Evolutionary conservation across 2,888 invertebrate species (phyloP), one percentile per base, ranked within the genome.

Genomic region (Orchestes rusci): DNA sequence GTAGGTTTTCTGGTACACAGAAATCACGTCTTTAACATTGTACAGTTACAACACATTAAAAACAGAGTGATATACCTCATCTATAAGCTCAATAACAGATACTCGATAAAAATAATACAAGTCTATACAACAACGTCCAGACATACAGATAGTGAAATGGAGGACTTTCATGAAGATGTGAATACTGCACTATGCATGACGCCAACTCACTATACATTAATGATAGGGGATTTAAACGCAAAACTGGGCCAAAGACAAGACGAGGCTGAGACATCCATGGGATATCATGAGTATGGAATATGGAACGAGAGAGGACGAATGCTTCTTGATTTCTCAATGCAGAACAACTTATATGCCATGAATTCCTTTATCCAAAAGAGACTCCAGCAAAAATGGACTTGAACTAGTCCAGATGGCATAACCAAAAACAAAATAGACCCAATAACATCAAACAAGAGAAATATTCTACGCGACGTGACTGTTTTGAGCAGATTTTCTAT

Each of bases 391-490:
- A 36, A 36, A 16, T 36, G 27, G 36, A 36, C 33, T 12, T 33
- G 33, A 17, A 16, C 7, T n/a, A n/a, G n/a, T 13, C 30, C 30
- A 8, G 30, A 30, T 12, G 12, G 5, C 5, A 30, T n/a, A 19
- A 20, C 23, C 20, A 36, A 33, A 16, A 36, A 36, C 20, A 23
- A 36, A 36, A 36, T 36, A 36, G 36, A 36, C 13, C 36, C 20
- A 36, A 36, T 33, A n/a, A 33, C 12, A 36, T 36, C 36, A 19
- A 19, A 36, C 20, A 20, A 12, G 16, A 36, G 13, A 36, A 36
- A 20, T 19, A 19, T 36, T 36, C 20, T 36, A 31, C 31, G 31
- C 31, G 31, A 31, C 31, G 8, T 31, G 12, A 31, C 31, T 31
- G 7, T 31, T 31, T 31, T 31, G 12, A 31, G 12, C 12, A 31